Base-by-base conservation (phyloP, 1,140 invertebrate genomes). In the Hermatobates lingyangjiaoensis region DNA sequence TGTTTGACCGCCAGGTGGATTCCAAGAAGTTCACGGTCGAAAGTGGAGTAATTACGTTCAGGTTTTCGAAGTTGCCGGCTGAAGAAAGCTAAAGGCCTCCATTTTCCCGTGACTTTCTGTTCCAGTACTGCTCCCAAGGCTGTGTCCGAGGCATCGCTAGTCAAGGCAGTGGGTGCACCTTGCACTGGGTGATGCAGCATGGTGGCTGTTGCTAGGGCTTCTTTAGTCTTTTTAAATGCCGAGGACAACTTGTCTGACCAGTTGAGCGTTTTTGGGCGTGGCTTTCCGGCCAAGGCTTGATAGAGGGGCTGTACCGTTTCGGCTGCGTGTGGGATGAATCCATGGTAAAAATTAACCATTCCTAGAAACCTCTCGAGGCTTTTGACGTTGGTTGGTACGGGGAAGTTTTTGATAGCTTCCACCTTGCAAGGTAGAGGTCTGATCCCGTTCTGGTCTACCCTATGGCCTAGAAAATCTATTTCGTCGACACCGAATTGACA, bases 11-110 rank as follows among this genome's bases (percentile, higher is more conserved):
- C 50, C 14, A 15, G n/a, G 53, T 61, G 65, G 7, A 62, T 59
- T 2, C 62, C 63, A 0, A 64, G 47, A 0, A 72, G 57, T 58
- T 71, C 65, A 2, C 66, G 48, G 56, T 70, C 61, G 48, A 66
- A 68, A 0, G 62, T 56, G 23, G 26, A 45, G 28, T 54, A n/a
- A 51, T n/a, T 24, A 23, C 27, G 1, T n/a, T n/a, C n/a, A n/a
- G n/a, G n/a, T n/a, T n/a, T n/a, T n/a, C n/a, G n/a, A n/a, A n/a
- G n/a, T n/a, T n/a, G n/a, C n/a, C n/a, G n/a, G n/a, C n/a, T n/a
- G 5, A 27, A 30, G 38, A 48, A 48, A 20, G 15, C 47, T n/a
- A 48, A 23, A 30, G 47, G 47, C 15, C 12, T 30, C 47, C 27
- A 48, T 2, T 14, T 7, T 30, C 27, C 28, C 12, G 30, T 23